phyloP scores from a whole-genome alignment of 2,888 invertebrate genomes.

The Ennomos erosarius region DNA sequence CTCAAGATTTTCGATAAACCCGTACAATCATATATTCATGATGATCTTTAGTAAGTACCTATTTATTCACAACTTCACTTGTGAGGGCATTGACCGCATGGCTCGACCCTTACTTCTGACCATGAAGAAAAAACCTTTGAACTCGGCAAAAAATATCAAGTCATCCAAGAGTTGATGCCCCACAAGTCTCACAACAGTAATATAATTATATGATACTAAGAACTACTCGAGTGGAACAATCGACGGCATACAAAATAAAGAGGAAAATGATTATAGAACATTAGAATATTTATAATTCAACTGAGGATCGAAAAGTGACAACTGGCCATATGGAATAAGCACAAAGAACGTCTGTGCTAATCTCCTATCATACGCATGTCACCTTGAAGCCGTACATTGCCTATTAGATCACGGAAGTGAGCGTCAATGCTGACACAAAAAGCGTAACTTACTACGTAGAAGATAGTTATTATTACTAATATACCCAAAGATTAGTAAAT shows the following conservation, averaged over 20 bases:
- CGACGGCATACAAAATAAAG: neutral
- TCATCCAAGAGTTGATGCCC: conserved; percentile 1
- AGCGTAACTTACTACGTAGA: conserved; percentile 7
- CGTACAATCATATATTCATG: conserved; percentile 1
- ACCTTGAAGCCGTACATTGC: conserved; percentile 53
- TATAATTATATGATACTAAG: neutral
- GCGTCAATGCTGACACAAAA: conserved; percentile 27
- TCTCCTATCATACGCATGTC: conserved; percentile 31
- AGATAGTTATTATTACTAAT: conserved; percentile 9
- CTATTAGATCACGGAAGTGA: conserved; percentile 42
- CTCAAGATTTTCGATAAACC: neutral
- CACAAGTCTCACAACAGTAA: neutral
- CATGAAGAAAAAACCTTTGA: conserved; percentile 14
- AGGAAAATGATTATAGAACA: conserved; percentile 3
- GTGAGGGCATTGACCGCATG: conserved; percentile 16
- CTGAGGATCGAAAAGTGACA: neutral
- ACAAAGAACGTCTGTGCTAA: conserved; percentile 5
- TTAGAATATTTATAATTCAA: conserved; percentile 3
- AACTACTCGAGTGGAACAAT: neutral
- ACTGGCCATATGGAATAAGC: neutral
- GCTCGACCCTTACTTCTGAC: too few species aligned
- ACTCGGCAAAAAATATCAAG: conserved; percentile 18
- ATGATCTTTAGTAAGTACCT: neutral
- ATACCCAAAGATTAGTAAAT: neutral
- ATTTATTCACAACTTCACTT: conserved; percentile 6